Conservation (phyloP, 2,888 invertebrate genomes). For the Oscheius sp. region DNA sequence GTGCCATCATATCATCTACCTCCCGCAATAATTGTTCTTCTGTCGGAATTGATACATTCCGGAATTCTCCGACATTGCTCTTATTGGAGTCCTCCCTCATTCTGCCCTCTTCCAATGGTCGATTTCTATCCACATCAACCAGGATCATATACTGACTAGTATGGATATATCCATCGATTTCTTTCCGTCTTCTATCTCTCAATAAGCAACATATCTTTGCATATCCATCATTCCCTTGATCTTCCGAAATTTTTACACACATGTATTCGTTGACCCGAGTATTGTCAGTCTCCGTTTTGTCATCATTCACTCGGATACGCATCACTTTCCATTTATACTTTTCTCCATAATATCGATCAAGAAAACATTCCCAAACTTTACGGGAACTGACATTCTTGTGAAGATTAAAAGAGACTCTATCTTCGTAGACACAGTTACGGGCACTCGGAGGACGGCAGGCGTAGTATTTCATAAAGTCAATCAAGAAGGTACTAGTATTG, state of each 20-base stretch:
- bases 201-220: constrained; percentile 41
- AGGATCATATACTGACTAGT: constrained; percentile 32
- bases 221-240: neutral
- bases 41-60: constrained; percentile 5
- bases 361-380: constrained; percentile 79
- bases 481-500: constrained; percentile 80
- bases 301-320: constrained; percentile 73
- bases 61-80: constrained; percentile 33
- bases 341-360: constrained; percentile 76
- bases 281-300: neutral
- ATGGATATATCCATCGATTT: constrained; percentile 1
- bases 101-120: constrained; percentile 33
- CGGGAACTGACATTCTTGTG: constrained; percentile 76
- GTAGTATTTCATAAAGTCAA: constrained; percentile 82
- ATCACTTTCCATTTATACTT: constrained; percentile 79
- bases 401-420: constrained; percentile 76
- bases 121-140: constrained; percentile 27
- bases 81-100: constrained; percentile 34
- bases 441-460: constrained; percentile 82
- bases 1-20: constrained; percentile 30
- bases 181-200: constrained; percentile 30
- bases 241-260: constrained; percentile 24
- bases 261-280: constrained; percentile 45
- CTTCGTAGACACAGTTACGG: constrained; percentile 79
- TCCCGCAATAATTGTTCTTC: constrained; percentile 27